Percentiles rank a stretch among this genome's conserved stretches.
Conservation (phyloP, 2,113 vertebrate species). For the Scalopus aquaticus region DNA sequence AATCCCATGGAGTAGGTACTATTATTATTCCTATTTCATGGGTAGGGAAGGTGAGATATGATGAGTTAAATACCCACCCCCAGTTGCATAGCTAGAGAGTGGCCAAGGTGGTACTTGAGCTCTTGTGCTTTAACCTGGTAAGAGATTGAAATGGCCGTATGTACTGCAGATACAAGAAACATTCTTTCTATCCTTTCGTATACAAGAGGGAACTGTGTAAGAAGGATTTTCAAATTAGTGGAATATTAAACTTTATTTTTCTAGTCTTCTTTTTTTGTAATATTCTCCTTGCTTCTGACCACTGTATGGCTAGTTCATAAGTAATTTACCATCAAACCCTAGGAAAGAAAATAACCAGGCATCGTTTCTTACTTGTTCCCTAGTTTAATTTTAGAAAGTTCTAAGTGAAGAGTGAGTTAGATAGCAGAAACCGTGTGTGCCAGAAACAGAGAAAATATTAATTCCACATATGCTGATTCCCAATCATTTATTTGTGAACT, state of each 20-base stretch:
- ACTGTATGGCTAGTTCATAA: neutral
- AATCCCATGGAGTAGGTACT: neutral
- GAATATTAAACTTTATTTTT: neutral
- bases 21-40: neutral
- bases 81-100: neutral
- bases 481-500: neutral
- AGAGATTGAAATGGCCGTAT: neutral
- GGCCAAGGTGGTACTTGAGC: neutral
- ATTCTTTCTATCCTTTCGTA: neutral
- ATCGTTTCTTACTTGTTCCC: slow-evolving; percentile 26
- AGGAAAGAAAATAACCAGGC: neutral
- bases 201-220: neutral
- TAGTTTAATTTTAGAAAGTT: slow-evolving; percentile 39
- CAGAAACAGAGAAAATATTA: neutral
- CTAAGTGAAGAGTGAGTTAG: neutral
- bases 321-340: slow-evolving; percentile 11
- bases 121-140: neutral
- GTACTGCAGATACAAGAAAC: neutral
- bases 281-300: neutral
- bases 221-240: slow-evolving; percentile 23
- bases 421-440: slow-evolving; percentile 25
- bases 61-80: neutral
- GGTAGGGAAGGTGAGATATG: neutral
- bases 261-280: neutral
- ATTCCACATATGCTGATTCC: neutral